These are phyloP conservation scores for Dicrurus megarhynchus DNA, from an alignment of 2,113 vertebrate genomes.

Conservation along the genomic window DNA sequence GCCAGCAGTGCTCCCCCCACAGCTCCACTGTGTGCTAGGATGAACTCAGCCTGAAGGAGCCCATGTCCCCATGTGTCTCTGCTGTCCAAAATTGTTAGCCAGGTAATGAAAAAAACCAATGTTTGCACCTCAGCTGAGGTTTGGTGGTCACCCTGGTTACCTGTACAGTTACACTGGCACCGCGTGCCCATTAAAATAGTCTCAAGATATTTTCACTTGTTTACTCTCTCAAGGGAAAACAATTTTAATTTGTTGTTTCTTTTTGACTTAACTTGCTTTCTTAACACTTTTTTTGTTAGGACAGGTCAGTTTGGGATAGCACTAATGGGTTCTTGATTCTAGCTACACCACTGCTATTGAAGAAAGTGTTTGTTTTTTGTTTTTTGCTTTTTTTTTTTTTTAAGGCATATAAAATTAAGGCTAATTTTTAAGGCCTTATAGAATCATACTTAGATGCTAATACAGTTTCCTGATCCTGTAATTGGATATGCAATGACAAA, in stretches of 20 bases:
- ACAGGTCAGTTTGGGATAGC: neutral
- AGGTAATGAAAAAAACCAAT: neutral
- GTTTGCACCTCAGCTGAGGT: neutral
- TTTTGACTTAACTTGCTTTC: neutral
- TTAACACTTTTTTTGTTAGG: neutral
- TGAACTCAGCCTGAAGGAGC: neutral
- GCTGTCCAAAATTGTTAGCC: neutral
- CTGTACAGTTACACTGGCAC: neutral
- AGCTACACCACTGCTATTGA: neutral
- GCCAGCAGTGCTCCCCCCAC: neutral
- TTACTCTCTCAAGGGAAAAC: neutral
- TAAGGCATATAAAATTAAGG: neutral
- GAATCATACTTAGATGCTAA: neutral
- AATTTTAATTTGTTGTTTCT: neutral
- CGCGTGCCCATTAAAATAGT: neutral
- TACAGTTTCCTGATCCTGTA: neutral
- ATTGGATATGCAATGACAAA: neutral
- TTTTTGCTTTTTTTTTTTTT: neutral
- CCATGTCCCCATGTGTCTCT: neutral
- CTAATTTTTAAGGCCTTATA: too few relatives aligned
- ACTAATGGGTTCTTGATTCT: neutral
- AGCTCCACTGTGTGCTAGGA: accelerated
- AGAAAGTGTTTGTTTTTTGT: neutral
- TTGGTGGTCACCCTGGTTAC: neutral
- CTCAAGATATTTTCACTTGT: neutral